phyloP scores from a whole-genome alignment of 2,113 vertebrate species.

The Pagrus major region DNA sequence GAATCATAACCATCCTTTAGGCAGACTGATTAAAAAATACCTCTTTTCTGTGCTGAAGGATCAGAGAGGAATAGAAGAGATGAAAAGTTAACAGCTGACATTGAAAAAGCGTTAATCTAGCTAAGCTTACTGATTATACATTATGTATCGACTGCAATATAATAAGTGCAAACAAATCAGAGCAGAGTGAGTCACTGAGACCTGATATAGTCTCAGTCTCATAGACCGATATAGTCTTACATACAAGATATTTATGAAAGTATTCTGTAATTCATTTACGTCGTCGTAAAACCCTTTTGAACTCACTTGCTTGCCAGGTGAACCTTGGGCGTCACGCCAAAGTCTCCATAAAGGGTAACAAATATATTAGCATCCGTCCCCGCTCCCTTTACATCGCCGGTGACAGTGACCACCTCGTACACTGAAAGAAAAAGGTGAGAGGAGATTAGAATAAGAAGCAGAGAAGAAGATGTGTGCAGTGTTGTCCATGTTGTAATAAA shows the following conservation, averaged over 20 bases:
- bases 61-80: constrained; percentile 85
- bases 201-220: neutral
- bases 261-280: neutral
- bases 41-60: constrained; percentile 95
- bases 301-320: constrained; percentile 99
- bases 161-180: constrained; percentile 4
- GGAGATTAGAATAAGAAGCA: constrained; percentile 13
- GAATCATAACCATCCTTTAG: constrained; percentile 55
- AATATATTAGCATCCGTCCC: constrained; percentile 97
- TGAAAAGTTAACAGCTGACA: constrained; percentile 58
- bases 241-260: neutral
- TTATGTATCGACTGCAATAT: neutral
- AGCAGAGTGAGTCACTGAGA: constrained; percentile 6
- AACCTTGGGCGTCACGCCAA: constrained; percentile 94
- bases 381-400: constrained; percentile 94
- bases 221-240: too few species aligned
- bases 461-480: neutral
- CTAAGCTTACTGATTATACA: neutral
- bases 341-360: constrained; percentile 94
- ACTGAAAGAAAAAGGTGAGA: constrained; percentile 82
- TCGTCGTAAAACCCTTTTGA: neutral
- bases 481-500: neutral
- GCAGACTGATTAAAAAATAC: constrained; percentile 83
- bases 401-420: constrained; percentile 94
- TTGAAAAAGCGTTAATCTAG: constrained; percentile 8